These are phyloP conservation scores for Bedellia somnulentella DNA, from an alignment of 2,888 invertebrate species.

Conservation along the genomic window DNA sequence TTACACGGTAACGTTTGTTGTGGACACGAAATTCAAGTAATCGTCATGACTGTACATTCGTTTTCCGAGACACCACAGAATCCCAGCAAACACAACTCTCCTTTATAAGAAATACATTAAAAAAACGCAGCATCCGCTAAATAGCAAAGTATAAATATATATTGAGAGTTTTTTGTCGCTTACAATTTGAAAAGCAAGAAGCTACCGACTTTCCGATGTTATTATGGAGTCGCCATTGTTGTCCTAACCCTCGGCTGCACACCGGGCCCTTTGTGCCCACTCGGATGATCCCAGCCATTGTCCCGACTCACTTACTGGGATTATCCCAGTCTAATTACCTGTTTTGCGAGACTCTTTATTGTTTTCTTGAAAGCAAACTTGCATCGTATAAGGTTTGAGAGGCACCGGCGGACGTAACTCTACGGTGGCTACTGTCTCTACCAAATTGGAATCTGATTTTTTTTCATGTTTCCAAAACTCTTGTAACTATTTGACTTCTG, in stretches of 20 bases:
- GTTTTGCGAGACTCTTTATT: constrained; percentile 41
- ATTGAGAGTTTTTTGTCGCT: too few species aligned
- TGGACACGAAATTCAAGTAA: too few species aligned
- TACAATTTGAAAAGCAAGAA: constrained; percentile 48
- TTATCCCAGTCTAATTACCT: constrained; percentile 51
- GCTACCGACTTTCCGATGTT: constrained; percentile 56
- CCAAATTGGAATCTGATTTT: too few species aligned
- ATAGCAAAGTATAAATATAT: too few species aligned
- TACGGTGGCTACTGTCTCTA: too few species aligned
- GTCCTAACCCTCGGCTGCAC: constrained; percentile 25
- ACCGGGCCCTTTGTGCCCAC: constrained; percentile 29
- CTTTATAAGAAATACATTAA: too few species aligned
- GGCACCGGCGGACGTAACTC: constrained; percentile 17
- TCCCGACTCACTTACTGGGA: constrained; percentile 30
- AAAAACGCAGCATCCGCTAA: too few species aligned
- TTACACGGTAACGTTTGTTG: too few species aligned
- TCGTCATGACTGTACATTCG: too few species aligned
- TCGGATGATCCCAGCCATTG: constrained; percentile 31
- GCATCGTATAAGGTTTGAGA: constrained; percentile 21
- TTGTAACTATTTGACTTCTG: not conserved
- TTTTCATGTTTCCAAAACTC: constrained; percentile 17
- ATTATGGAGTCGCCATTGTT: constrained; percentile 41
- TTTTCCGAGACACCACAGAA: too few species aligned
- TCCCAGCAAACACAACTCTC: too few species aligned
- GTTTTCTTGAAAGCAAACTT: constrained; percentile 19